These are phyloP conservation scores for Trissolcus basalis DNA, from an alignment of 1,140 invertebrate species.

Conservation along the genomic window DNA sequence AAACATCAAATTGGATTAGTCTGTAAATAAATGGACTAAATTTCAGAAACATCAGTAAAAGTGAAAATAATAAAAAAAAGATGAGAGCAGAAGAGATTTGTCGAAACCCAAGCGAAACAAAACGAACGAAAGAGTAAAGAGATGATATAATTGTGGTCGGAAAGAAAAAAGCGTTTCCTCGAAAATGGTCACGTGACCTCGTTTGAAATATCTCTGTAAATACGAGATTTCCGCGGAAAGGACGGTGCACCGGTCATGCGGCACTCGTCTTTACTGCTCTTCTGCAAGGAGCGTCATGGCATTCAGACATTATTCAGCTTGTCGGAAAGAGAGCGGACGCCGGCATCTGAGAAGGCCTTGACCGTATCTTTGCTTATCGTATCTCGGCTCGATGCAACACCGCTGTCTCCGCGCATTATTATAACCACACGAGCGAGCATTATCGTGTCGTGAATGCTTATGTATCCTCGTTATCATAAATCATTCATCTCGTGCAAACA, in stretches of 20 bases:
- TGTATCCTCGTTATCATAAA: conserved; percentile 3
- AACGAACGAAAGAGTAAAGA: conserved; percentile 4
- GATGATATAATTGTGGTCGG: background rate
- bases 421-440: conserved; percentile 30
- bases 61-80: too few species aligned
- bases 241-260: conserved; percentile 32
- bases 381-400: conserved; percentile 65
- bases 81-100: too few species aligned
- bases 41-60: too few species aligned
- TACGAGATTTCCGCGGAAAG: conserved; percentile 32
- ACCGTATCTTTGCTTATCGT: conserved; percentile 76
- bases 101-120: too few species aligned
- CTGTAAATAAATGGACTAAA: too few species aligned
- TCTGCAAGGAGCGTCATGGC: conserved; percentile 46
- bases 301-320: conserved; percentile 63
- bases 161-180: background rate
- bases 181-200: conserved; percentile 8
- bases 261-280: conserved; percentile 46
- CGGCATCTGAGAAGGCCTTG: conserved; percentile 74
- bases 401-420: conserved; percentile 58
- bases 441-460: conserved; percentile 18
- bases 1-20: too few species aligned
- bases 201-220: conserved; percentile 27
- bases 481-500: background rate
- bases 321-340: conserved; percentile 75